Evolutionary conservation across 2,888 invertebrate species (phyloP).

Genomic region (Ophioninae sp.): DNA sequence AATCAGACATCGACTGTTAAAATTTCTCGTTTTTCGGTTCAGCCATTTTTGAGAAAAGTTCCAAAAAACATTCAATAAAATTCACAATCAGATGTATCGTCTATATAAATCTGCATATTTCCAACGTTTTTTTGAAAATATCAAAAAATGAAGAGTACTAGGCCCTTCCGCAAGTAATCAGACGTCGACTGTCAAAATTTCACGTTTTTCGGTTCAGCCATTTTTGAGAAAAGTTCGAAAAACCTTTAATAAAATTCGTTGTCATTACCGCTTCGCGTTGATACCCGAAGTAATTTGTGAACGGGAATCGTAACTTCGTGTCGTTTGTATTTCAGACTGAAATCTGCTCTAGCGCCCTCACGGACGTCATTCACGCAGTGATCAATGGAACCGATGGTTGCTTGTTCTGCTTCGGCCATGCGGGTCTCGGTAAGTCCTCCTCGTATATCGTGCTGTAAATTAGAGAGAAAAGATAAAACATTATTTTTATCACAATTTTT

Average conservation of each 20-base stretch:
- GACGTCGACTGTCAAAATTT: too few species aligned
- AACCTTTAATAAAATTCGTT: not conserved
- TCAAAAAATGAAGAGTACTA: too few species aligned
- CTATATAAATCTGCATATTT: too few species aligned
- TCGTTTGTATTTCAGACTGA: slow-evolving; percentile 88
- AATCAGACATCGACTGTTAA: too few species aligned
- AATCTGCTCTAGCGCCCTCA: slow-evolving; percentile 94
- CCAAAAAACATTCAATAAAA: too few species aligned
- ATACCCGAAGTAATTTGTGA: slow-evolving; percentile 9
- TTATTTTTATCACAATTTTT: not conserved
- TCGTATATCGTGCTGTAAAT: slow-evolving; percentile 20
- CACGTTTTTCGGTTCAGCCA: too few species aligned
- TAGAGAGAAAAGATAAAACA: slow-evolving; percentile 9
- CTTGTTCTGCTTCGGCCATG: slow-evolving; percentile 94
- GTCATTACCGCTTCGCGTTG: not conserved
- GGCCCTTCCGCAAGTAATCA: too few species aligned
- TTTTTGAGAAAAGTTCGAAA: too few species aligned
- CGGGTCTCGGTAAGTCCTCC: slow-evolving; percentile 88
- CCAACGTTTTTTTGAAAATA: too few species aligned
- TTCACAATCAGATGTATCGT: too few species aligned
- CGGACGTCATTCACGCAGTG: slow-evolving; percentile 97
- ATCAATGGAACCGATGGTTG: slow-evolving; percentile 97
- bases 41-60: too few species aligned
- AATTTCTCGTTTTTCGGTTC: too few species aligned
- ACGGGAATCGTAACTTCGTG: slow-evolving; percentile 9